These are phyloP conservation scores for Drosophila biarmipes DNA, from an alignment of 1,140 invertebrate genomes.

Conservation along the genomic window DNA sequence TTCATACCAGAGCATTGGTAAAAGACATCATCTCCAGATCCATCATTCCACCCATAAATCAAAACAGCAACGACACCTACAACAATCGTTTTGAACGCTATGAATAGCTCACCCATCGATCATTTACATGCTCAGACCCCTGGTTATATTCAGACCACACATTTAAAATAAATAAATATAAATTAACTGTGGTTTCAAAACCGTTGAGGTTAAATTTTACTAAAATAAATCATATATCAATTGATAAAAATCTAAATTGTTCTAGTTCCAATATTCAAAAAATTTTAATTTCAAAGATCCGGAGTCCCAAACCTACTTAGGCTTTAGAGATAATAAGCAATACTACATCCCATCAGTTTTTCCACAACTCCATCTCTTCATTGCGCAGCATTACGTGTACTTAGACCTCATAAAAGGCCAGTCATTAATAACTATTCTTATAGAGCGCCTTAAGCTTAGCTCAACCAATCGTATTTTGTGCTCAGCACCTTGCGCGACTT, in stretches of 20 bases:
- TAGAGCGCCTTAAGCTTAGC: constrained; percentile 45
- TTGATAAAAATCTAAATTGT: too few species aligned
- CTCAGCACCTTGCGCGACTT: constrained; percentile 60
- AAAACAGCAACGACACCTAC: constrained; percentile 13
- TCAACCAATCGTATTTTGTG: constrained; percentile 54
- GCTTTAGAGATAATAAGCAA: too few species aligned
- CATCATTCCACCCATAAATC: constrained; percentile 34
- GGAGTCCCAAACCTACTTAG: background rate
- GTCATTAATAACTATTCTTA: constrained; percentile 35
- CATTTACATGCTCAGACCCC: constrained; percentile 21
- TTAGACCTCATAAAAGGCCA: constrained; percentile 37
- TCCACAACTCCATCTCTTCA: constrained; percentile 6
- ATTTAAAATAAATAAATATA: background rate
- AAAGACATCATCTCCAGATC: constrained; percentile 51
- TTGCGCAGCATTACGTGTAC: constrained; percentile 19
- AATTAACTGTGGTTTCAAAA: too few species aligned
- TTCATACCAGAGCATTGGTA: constrained; percentile 85
- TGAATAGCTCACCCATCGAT: constrained; percentile 15
- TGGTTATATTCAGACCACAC: background rate
- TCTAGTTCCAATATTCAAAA: too few species aligned
- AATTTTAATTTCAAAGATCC: background rate
- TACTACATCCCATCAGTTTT: background rate
- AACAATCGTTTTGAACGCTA: constrained; percentile 31
- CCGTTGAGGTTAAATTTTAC: too few species aligned
- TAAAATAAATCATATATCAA: too few species aligned